These are phyloP conservation scores for Myopa tessellatipennis DNA, from an alignment of 2,888 invertebrate species.

Conservation along the genomic window DNA sequence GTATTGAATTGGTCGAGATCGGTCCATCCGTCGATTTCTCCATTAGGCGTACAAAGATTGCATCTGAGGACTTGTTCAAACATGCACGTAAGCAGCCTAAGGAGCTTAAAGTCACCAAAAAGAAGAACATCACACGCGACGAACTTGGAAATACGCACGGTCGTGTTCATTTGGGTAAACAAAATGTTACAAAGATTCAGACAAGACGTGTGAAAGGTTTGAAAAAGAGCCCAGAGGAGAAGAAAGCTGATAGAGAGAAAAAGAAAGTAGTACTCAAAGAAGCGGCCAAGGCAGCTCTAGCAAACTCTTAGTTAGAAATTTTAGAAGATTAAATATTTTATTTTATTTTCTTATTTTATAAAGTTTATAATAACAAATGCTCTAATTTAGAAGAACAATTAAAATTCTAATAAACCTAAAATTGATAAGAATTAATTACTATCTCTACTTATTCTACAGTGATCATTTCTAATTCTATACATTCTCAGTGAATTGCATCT, in stretches of 20 bases:
- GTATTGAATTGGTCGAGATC: constrained; percentile 81
- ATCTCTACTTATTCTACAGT: background rate
- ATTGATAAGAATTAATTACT: background rate
- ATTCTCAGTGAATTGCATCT: constrained; percentile 56
- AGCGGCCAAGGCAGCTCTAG: constrained; percentile 54
- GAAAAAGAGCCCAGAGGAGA: constrained; percentile 79
- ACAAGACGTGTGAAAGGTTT: constrained; percentile 92
- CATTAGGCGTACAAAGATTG: constrained; percentile 86
- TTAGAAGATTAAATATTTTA: background rate
- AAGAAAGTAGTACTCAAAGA: constrained; percentile 68
- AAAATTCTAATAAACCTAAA: background rate
- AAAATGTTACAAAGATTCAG: constrained; percentile 82
- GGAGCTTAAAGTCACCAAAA: constrained; percentile 81
- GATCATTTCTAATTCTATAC: no score
- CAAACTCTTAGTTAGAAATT: background rate
- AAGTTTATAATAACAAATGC: background rate
- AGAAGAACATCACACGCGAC: constrained; percentile 92
- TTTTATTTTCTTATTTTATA: background rate
- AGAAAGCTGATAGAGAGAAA: constrained; percentile 72
- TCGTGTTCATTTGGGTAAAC: constrained; percentile 92
- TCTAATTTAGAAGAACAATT: background rate
- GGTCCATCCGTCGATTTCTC: constrained; percentile 91
- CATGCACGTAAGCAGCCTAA: constrained; percentile 84
- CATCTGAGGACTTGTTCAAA: constrained; percentile 89
- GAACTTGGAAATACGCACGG: constrained; percentile 90